Evolutionary conservation across 2,888 invertebrate genomes (phyloP).

Genomic region (Eledone cirrhosa): DNA sequence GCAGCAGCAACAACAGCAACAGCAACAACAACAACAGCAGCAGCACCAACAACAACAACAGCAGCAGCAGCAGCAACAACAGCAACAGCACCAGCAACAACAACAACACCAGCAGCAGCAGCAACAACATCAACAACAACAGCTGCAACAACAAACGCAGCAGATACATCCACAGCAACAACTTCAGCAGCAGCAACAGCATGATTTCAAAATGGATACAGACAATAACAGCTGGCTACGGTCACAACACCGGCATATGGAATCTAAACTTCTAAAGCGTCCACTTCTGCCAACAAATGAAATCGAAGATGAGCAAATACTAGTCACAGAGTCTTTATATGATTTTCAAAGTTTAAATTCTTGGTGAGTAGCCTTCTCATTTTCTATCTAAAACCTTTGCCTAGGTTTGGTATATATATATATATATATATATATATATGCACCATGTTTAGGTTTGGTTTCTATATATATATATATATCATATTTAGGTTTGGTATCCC

Average conservation of each 20-base stretch:
- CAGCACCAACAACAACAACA: conserved; percentile 8
- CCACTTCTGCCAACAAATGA: conserved; percentile 82
- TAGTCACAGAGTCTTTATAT: conserved; percentile 73
- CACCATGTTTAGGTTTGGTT: no score
- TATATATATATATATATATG: no score
- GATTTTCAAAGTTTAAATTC: conserved; percentile 86
- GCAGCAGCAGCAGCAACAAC: neutral
- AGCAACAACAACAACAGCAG: conserved; percentile 5
- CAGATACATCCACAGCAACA: neutral
- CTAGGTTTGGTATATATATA: no score
- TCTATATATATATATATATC: no score
- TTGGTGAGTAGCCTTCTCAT: conserved; percentile 73
- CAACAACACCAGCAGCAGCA: conserved; percentile 49
- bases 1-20: neutral
- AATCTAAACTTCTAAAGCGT: conserved; percentile 73
- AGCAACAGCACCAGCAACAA: conserved; percentile 55
- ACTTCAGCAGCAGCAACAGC: conserved; percentile 4
- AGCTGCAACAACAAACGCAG: neutral
- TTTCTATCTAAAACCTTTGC: neutral
- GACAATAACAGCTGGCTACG: conserved; percentile 18
- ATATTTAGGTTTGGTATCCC: no score
- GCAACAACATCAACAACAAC: conserved; percentile 38
- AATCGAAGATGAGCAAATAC: conserved; percentile 83
- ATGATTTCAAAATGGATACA: conserved; percentile 17
- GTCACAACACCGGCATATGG: conserved; percentile 23